These are phyloP conservation scores for Oreocharis arfaki DNA, from an alignment of 2,113 vertebrate species.

Conservation along the genomic window DNA sequence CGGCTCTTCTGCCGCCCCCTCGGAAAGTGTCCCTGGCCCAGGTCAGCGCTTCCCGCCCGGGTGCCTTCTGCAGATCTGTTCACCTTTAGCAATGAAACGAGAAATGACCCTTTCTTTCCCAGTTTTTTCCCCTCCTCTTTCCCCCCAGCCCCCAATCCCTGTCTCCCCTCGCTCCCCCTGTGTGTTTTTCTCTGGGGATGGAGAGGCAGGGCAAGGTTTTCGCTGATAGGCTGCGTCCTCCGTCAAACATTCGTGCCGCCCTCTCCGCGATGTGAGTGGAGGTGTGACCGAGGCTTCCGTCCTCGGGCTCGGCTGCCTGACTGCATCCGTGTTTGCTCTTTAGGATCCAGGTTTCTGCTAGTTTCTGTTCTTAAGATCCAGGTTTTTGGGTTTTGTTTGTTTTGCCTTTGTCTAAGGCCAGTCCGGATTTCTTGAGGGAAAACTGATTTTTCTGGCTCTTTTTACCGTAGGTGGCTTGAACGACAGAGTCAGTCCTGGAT, in stretches of 20 bases:
- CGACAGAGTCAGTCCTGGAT: slow-evolving; percentile 10
- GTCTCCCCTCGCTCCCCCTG: rapidly evolving
- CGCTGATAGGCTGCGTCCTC: not conserved
- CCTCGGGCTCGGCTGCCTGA: rapidly evolving
- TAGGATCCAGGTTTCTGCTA: not conserved
- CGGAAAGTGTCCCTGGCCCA: too few relatives aligned
- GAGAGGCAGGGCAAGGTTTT: not conserved
- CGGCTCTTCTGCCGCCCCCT: too few relatives aligned
- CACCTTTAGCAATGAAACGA: not conserved
- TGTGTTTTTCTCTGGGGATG: rapidly evolving
- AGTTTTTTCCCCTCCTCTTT: rapidly evolving
- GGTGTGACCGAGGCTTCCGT: not conserved
- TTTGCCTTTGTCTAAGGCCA: not conserved
- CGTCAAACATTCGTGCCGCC: rapidly evolving
- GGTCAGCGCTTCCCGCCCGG: not conserved
- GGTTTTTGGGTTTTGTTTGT: not conserved
- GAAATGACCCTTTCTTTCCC: rapidly evolving
- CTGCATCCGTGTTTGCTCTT: not conserved
- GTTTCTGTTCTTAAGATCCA: not conserved
- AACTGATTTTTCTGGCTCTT: not conserved
- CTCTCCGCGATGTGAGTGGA: rapidly evolving
- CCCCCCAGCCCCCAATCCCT: not conserved
- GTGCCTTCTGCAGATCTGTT: rapidly evolving
- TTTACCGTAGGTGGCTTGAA: slow-evolving; percentile 22
- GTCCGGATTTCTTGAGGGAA: not conserved